Evolutionary conservation across 1,140 invertebrate genomes (phyloP).

Genomic region (Drosophila ogumai): DNA sequence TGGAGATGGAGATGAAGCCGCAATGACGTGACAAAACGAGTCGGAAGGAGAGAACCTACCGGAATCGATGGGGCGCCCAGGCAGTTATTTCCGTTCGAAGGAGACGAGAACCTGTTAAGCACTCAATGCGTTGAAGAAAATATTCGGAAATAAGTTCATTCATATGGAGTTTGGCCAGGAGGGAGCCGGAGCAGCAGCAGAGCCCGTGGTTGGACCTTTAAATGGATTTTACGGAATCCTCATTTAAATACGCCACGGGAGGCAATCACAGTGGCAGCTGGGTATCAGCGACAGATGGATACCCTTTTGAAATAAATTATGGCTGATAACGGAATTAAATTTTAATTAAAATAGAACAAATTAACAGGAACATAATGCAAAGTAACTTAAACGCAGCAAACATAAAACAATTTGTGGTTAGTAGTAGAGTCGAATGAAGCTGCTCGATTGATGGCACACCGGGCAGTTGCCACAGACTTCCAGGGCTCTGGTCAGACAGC

Average conservation of each 20-base stretch:
- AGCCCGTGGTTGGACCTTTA: constrained; percentile 55
- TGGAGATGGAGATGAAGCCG: constrained; percentile 12
- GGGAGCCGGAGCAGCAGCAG: constrained; percentile 1
- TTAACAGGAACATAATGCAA: background rate
- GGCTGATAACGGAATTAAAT: background rate
- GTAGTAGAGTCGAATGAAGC: background rate
- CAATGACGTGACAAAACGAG: constrained; percentile 45
- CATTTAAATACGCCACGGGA: constrained; percentile 73
- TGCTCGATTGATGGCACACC: background rate
- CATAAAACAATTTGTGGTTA: background rate
- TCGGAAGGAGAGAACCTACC: constrained; percentile 18
- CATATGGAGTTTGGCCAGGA: constrained; percentile 43
- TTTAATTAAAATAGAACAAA: background rate
- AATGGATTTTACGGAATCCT: constrained; percentile 73
- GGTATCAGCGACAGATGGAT: constrained; percentile 10
- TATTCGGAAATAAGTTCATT: constrained; percentile 75
- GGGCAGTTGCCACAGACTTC: background rate
- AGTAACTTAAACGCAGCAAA: background rate
- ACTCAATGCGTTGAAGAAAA: constrained; percentile 61
- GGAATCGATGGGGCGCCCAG: constrained; percentile 50
- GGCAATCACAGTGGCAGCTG: background rate
- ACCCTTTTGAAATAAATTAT: constrained; percentile 21
- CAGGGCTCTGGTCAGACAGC: background rate
- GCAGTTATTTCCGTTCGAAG: constrained; percentile 57
- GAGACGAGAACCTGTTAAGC: constrained; percentile 56